These are phyloP conservation scores for Meloidogyne hapla DNA, from an alignment of 1,140 invertebrate species.

Conservation along the genomic window DNA sequence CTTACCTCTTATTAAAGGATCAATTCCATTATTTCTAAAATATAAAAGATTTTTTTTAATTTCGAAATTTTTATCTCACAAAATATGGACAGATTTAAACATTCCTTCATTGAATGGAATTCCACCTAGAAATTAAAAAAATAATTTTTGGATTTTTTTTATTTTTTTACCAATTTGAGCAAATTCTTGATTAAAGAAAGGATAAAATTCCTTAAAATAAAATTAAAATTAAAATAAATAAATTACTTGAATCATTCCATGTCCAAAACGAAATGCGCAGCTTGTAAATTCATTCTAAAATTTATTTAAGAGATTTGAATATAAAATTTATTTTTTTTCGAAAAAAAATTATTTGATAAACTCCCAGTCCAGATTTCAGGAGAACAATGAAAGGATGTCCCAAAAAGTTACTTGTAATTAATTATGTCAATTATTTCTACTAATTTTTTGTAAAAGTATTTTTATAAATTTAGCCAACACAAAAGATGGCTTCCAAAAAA, in stretches of 20 bases:
- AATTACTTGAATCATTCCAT: slow-evolving; percentile 60
- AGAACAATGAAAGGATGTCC: too few relatives aligned
- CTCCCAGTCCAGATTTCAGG: too few relatives aligned
- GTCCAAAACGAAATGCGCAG: slow-evolving; percentile 63
- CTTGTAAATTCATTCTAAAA: slow-evolving; percentile 60
- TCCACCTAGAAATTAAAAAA: slow-evolving; percentile 38
- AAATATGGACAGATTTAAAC: slow-evolving; percentile 58
- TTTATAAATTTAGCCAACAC: too few relatives aligned
- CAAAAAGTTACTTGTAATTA: too few relatives aligned
- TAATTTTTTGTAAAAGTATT: too few relatives aligned
- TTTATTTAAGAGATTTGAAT: too few relatives aligned
- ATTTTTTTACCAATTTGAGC: slow-evolving; percentile 44
- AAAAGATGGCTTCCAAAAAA: too few relatives aligned
- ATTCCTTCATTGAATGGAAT: slow-evolving; percentile 64
- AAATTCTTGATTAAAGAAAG: slow-evolving; percentile 62
- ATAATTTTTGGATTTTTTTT: slow-evolving; percentile 6
- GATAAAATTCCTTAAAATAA: slow-evolving; percentile 58
- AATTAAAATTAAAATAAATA: slow-evolving; percentile 16
- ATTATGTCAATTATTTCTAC: too few relatives aligned
- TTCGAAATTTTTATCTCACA: background rate
- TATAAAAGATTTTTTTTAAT: background rate
- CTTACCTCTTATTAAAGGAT: slow-evolving; percentile 58
- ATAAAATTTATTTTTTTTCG: too few relatives aligned
- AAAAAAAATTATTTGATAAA: too few relatives aligned
- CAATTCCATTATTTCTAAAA: slow-evolving; percentile 61